phyloP scores from a whole-genome alignment of 2,797 vertebrate genomes.

The Sebastes nivosus region DNA sequence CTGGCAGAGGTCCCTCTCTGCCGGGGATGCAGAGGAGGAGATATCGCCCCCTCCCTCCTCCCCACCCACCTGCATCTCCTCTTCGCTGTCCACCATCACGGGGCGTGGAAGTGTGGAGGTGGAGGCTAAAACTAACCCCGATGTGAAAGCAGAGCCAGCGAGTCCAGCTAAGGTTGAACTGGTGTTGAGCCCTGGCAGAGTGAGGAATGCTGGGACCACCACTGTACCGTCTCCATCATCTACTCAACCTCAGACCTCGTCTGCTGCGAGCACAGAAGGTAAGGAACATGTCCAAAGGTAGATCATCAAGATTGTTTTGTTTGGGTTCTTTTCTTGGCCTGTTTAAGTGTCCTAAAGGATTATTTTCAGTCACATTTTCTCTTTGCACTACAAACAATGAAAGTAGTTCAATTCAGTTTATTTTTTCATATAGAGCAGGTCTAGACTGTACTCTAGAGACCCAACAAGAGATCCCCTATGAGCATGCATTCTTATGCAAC shows the following conservation, averaged over 20 bases:
- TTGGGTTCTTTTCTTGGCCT: not conserved
- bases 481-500: too few relatives aligned
- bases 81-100: not conserved
- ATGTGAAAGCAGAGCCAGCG: conserved; percentile 37
- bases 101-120: conserved; percentile 63
- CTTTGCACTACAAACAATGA: not conserved
- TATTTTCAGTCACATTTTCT: not conserved
- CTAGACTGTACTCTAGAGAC: too few relatives aligned
- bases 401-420: not conserved
- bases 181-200: conserved; percentile 30
- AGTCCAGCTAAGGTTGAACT: conserved; percentile 35
- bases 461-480: too few relatives aligned
- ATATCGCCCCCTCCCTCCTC: conserved; percentile 34
- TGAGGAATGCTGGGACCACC: conserved; percentile 11
- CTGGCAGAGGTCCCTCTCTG: conserved; percentile 82
- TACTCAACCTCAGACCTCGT: conserved; percentile 6
- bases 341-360: not conserved
- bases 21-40: conserved; percentile 70
- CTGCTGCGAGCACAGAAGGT: conserved; percentile 47
- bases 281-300: not conserved
- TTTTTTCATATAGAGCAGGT: too few relatives aligned
- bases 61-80: conserved; percentile 2
- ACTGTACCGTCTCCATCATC: not conserved
- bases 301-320: not conserved
- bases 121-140: not conserved